Conservation (phyloP, 2,797 vertebrate genomes). For the Malurus splendens region DNA sequence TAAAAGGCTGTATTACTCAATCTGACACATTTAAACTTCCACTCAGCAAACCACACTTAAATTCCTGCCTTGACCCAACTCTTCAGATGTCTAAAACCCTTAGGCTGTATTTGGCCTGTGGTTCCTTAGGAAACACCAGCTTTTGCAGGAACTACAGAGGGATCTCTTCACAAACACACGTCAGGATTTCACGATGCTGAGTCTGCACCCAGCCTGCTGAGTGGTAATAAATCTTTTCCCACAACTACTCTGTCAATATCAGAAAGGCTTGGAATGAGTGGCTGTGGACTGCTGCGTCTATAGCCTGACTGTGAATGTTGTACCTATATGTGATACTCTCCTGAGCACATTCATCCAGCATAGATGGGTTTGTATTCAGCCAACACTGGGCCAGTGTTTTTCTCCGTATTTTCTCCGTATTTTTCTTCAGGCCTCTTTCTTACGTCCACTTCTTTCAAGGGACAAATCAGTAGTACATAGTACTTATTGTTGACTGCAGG, state of each 20-base stretch:
- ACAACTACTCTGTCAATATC: not conserved
- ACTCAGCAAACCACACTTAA: not conserved
- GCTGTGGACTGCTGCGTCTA: not conserved
- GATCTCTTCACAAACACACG: not conserved
- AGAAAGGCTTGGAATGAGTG: not conserved
- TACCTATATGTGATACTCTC: not conserved
- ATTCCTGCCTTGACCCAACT: not conserved
- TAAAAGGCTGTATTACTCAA: not conserved
- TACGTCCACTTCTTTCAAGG: not conserved
- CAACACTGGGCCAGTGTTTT: not conserved
- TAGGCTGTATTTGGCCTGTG: not conserved
- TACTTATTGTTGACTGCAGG: not conserved
- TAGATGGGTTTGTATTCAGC: not conserved
- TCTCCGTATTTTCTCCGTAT: not conserved
- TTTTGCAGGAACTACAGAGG: not conserved
- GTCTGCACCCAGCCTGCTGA: not conserved
- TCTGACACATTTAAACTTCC: not conserved
- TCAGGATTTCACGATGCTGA: not conserved
- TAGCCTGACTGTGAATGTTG: not conserved
- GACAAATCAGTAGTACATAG: not conserved
- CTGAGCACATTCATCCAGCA: not conserved
- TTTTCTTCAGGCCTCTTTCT: not conserved
- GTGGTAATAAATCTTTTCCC: not conserved
- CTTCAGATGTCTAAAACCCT: not conserved
- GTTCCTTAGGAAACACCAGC: not conserved